Percentiles rank a stretch among this genome's conserved stretches.
phyloP scores from a whole-genome alignment of 2,113 vertebrate species.

The Hiodon alosoides region DNA sequence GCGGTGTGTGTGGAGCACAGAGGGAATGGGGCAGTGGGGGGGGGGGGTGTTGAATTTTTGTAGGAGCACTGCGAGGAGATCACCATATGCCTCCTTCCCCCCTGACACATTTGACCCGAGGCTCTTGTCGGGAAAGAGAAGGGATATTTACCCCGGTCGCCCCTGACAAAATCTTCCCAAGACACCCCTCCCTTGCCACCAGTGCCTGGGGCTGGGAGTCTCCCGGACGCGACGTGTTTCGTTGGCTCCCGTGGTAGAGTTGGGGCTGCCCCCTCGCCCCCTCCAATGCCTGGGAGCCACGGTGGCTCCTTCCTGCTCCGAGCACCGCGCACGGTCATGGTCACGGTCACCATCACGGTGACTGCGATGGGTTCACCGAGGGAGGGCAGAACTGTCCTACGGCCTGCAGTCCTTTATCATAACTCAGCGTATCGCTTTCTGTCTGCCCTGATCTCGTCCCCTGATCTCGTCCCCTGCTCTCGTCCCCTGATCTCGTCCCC shows the following conservation, averaged over 20 bases:
- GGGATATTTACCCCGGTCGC: slow-evolving; percentile 37
- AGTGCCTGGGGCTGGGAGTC: slow-evolving; percentile 27
- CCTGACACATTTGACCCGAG: slow-evolving; percentile 34
- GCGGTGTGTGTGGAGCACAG: background rate
- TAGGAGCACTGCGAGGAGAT: slow-evolving; percentile 9
- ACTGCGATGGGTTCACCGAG: slow-evolving; percentile 18
- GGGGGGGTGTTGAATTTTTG: background rate
- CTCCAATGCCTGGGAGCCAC: background rate
- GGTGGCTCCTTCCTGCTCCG: slow-evolving; percentile 10
- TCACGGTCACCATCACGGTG: slow-evolving; percentile 11
- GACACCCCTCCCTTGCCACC: slow-evolving; percentile 22
- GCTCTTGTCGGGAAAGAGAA: slow-evolving; percentile 30
- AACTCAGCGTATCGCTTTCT: background rate
- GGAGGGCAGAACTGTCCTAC: background rate
- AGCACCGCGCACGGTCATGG: background rate
- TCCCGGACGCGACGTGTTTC: background rate
- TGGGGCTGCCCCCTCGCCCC: background rate
- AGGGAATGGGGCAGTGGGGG: background rate
- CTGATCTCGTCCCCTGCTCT: background rate
- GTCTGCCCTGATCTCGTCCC: background rate
- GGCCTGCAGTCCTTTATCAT: background rate
- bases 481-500: too few relatives aligned
- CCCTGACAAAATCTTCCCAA: slow-evolving; percentile 36
- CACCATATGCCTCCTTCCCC: slow-evolving; percentile 17
- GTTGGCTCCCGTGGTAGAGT: slow-evolving; percentile 7